phyloP scores from a whole-genome alignment of 1,140 invertebrate species.

The Stenopsyche tienmushanensis region DNA sequence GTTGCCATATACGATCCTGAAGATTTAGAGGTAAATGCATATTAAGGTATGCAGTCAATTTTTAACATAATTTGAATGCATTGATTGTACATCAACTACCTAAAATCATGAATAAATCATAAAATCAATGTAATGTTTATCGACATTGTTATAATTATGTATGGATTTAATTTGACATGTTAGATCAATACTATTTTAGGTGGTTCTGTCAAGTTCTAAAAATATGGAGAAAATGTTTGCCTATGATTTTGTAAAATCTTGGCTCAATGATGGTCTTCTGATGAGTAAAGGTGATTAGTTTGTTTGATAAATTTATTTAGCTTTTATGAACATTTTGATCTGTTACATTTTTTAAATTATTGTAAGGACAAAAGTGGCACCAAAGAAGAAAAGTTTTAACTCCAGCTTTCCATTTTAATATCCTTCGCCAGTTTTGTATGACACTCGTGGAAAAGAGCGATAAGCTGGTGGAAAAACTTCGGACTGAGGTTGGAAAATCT shows the following conservation, averaged over 20 bases:
- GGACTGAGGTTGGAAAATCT: conserved; percentile 36
- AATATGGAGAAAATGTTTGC: neutral
- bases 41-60: neutral
- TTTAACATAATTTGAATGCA: neutral
- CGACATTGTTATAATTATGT: neutral
- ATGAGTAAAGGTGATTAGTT: conserved; percentile 11
- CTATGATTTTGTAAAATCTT: conserved; percentile 15
- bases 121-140: too few species aligned
- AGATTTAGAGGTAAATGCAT: conserved; percentile 33
- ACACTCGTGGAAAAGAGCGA: conserved; percentile 45
- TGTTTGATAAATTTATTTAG: too few species aligned
- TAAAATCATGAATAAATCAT: neutral
- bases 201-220: conserved; percentile 33
- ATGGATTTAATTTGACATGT: neutral
- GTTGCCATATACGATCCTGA: conserved; percentile 35
- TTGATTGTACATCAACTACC: neutral
- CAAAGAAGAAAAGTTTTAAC: conserved; percentile 85
- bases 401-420: conserved; percentile 88
- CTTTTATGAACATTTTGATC: too few species aligned
- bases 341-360: too few species aligned
- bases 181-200: conserved; percentile 15
- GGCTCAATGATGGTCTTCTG: conserved; percentile 16
- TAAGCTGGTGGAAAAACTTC: conserved; percentile 40
- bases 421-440: conserved; percentile 75
- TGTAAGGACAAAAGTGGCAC: too few species aligned